These are phyloP conservation scores for Coluber constrictor DNA, from an alignment of 2,797 vertebrate species.

Conservation along the genomic window DNA sequence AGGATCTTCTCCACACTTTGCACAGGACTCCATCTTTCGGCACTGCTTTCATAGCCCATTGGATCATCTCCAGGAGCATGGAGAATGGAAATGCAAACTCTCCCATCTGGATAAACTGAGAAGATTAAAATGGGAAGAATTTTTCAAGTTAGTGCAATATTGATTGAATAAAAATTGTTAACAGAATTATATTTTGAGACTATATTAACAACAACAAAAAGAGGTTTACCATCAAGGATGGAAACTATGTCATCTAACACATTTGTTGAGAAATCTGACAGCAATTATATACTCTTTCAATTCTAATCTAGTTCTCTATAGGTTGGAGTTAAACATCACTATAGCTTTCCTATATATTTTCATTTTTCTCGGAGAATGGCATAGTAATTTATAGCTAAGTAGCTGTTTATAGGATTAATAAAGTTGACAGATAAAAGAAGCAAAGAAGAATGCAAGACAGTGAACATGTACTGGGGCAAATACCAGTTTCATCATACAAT, in stretches of 20 bases:
- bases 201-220: not conserved
- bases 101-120: slow-evolving; percentile 92
- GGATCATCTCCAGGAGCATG: slow-evolving; percentile 95
- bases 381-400: not conserved
- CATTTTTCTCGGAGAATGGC: not conserved
- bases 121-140: not conserved
- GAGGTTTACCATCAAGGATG: not conserved
- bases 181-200: not conserved
- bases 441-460: not conserved
- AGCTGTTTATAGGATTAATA: not conserved
- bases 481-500: not conserved
- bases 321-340: not conserved
- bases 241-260: not conserved
- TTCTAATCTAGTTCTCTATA: not conserved
- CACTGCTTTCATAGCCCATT: slow-evolving; percentile 98
- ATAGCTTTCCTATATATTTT: not conserved
- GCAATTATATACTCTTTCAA: not conserved
- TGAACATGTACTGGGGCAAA: not conserved
- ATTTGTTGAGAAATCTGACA: not conserved
- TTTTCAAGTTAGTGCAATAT: not conserved
- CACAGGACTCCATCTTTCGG: slow-evolving; percentile 95
- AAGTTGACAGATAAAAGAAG: not conserved
- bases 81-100: slow-evolving; percentile 96
- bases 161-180: not conserved
- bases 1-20: slow-evolving; percentile 98